Evolutionary conservation across 2,113 vertebrate species (phyloP), one percentile per base, ranked within the genome.

Genomic region (Agapornis roseicollis): DNA sequence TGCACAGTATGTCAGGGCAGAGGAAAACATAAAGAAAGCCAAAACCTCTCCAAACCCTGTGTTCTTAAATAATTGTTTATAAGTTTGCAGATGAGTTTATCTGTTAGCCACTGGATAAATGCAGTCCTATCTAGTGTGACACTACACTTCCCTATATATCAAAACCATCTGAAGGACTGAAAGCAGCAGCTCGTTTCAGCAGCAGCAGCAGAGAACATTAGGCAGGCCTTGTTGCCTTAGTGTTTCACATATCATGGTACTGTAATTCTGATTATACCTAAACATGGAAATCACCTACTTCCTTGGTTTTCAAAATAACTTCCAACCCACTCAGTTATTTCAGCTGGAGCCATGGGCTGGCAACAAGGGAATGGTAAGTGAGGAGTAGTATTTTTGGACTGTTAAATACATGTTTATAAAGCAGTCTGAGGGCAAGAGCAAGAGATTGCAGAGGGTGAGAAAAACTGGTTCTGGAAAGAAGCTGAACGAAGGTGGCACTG

Each of bases 231-330:
- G 24, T 4, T 77, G 72, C 77, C 33, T 42, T 42, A 47, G 27
- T 11, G 22, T 41, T 89, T 60, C 37, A 25, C 0, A 0, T 42
- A 16, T 50, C 60, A 80, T 13, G 31, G 15, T 53, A 29, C 17
- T 58, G 10, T 68, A 47, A 80, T 84, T 90, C 44, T 89, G 47
- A 44, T 80, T 81, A 86, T 90, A 89, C 33, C 20, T 92, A 84
- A 86, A 49, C 10, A 61, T 49, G 61, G 70, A 91, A 85, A 81
- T 89, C 69, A 81, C 27, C 33, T 42, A 17, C 64, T 85, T 78
- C 65, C 76, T 80, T 27, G 27, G 55, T 72, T 89, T 94, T 94
- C 44, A 85, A 68, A 90, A 47, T 71, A 93, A 63, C 25, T 83
- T 53, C 72, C n/a, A 64, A n/a, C 50, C 35, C 76, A 58, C 60